These are phyloP conservation scores for Actinemys pallida DNA, from an alignment of 2,113 vertebrate species.

Conservation along the genomic window DNA sequence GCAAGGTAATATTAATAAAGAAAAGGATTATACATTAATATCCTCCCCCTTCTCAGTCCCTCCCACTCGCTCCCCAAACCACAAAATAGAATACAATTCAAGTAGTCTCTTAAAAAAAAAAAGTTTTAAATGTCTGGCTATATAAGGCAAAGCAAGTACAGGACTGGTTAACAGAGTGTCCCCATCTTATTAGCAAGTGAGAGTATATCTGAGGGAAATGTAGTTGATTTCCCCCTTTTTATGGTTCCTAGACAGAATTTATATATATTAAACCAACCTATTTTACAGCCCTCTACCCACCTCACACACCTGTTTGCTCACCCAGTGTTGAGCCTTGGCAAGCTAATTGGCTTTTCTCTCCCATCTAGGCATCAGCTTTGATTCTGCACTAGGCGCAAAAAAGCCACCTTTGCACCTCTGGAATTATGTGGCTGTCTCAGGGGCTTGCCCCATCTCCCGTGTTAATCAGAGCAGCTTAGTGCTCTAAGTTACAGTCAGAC, in stretches of 20 bases:
- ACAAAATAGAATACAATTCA: conserved; percentile 84
- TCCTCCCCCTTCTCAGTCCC: conserved; percentile 54
- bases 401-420: neutral
- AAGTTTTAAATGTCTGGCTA: conserved; percentile 84
- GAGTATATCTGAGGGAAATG: conserved; percentile 80
- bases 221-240: conserved; percentile 65
- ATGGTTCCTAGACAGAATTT: conserved; percentile 67
- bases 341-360: neutral
- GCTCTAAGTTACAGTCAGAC: neutral
- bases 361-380: neutral
- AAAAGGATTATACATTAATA: conserved; percentile 88
- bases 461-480: neutral
- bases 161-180: conserved; percentile 75
- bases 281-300: conserved; percentile 66
- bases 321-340: neutral
- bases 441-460: neutral
- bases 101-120: conserved; percentile 74
- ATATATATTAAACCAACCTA: conserved; percentile 73
- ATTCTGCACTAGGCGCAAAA: neutral
- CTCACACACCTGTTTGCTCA: conserved; percentile 42
- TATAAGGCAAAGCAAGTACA: conserved; percentile 81
- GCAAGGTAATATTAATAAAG: conserved; percentile 93
- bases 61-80: conserved; percentile 80
- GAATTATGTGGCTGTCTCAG: neutral
- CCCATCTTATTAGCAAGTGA: conserved; percentile 80